Conservation (phyloP, 2,113 vertebrate genomes). For the Aplodontia rufa region DNA sequence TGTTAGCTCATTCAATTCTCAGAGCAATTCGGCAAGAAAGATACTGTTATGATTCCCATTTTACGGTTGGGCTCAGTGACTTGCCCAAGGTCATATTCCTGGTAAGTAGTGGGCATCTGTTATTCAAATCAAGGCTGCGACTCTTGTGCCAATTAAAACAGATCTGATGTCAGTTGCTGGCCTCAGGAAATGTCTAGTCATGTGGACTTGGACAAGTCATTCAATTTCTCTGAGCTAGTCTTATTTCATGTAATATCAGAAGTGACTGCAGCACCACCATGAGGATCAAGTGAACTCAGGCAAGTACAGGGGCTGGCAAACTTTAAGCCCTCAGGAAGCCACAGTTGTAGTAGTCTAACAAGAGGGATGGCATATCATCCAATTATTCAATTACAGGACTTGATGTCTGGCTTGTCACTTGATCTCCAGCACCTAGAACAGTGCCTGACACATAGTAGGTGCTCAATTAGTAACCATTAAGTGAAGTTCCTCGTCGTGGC, state of each 20-base stretch:
- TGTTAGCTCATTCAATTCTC: background rate
- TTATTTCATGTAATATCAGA: background rate
- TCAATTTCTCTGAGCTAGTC: background rate
- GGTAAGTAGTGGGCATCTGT: fast-evolving
- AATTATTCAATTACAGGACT: background rate
- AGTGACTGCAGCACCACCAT: background rate
- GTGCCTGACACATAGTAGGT: background rate
- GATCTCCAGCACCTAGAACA: background rate
- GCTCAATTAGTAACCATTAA: background rate
- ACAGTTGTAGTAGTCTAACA: background rate
- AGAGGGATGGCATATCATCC: background rate
- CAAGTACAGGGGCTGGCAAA: background rate
- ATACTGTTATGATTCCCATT: background rate
- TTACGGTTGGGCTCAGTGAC: background rate
- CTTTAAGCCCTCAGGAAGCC: background rate
- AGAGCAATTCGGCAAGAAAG: background rate
- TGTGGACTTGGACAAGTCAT: background rate
- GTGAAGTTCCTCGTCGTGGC: background rate
- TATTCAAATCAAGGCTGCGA: background rate
- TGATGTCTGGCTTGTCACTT: background rate
- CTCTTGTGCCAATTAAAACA: background rate
- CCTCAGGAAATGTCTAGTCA: background rate
- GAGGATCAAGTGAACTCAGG: background rate
- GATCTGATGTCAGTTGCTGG: background rate
- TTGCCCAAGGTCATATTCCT: background rate